Conservation (phyloP, 2,888 invertebrate genomes). For the Emmelina monodactyla region DNA sequence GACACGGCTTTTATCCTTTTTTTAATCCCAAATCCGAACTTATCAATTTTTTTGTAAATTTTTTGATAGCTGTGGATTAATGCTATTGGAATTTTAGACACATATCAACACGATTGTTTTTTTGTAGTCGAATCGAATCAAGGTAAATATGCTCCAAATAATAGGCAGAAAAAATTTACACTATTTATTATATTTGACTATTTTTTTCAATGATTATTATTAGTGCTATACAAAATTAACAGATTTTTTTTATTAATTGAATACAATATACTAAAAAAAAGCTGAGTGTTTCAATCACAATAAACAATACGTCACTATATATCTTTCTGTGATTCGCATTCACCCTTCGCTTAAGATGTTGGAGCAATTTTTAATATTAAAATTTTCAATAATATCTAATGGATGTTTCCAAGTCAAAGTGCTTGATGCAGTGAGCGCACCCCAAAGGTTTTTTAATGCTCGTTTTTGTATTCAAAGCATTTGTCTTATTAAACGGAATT, state of each 20-base stretch:
- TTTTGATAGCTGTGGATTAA: constrained; percentile 30
- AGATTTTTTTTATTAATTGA: too few species aligned
- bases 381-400: constrained; percentile 68
- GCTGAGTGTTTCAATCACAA: too few species aligned
- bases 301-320: too few species aligned
- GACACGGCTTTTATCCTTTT: constrained; percentile 32
- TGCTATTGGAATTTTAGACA: not conserved
- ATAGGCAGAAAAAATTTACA: too few species aligned
- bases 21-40: constrained; percentile 29
- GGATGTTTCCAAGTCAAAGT: constrained; percentile 35
- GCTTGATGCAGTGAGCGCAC: constrained; percentile 36
- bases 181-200: too few species aligned
- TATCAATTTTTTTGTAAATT: constrained; percentile 31
- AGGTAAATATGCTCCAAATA: too few species aligned
- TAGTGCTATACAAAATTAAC: too few species aligned
- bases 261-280: too few species aligned
- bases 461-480: constrained; percentile 36
- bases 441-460: constrained; percentile 40
- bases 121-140: too few species aligned
- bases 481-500: constrained; percentile 35
- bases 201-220: too few species aligned
- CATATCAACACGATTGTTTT: not conserved
- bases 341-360: not conserved
- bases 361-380: constrained; percentile 62
- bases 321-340: too few species aligned